Evolutionary conservation across 2,113 vertebrate genomes (phyloP).

Genomic region (Eira barbara): DNA sequence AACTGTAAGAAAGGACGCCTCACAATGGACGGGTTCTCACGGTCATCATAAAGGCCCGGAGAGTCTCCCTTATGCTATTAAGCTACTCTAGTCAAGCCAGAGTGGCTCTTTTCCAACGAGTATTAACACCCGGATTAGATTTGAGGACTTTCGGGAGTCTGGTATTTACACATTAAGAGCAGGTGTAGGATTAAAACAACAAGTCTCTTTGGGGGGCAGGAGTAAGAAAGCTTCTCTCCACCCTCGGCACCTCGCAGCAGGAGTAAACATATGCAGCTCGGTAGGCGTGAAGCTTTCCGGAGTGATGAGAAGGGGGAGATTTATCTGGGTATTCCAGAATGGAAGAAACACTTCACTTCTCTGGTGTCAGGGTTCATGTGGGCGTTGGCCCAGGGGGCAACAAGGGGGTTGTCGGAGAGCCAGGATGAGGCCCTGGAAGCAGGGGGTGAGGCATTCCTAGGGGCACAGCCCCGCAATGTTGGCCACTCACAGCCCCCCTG

Average conservation of each 20-base stretch:
- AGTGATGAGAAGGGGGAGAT: background rate
- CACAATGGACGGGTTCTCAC: background rate
- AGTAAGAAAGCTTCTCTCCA: background rate
- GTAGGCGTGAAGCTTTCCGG: background rate
- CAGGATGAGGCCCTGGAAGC: background rate
- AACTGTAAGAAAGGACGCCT: background rate
- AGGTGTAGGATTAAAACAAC: background rate
- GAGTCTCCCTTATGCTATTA: background rate
- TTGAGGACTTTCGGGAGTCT: background rate
- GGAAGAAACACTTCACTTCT: background rate
- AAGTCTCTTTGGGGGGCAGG: background rate
- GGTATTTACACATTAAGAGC: background rate
- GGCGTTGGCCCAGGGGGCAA: background rate
- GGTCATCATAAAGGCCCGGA: background rate
- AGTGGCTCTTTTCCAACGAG: background rate
- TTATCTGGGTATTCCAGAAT: background rate
- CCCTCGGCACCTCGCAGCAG: fast-evolving
- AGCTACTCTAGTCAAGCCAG: background rate
- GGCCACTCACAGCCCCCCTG: background rate
- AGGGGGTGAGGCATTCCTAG: no score
- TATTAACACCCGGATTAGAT: background rate
- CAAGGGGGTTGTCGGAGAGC: background rate
- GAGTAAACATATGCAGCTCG: background rate
- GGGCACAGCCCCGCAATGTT: background rate
- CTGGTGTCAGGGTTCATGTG: background rate